Evolutionary conservation across 2,113 vertebrate genomes (phyloP), one percentile per base, ranked within the genome.

Genomic region (Pleuronectes platessa): DNA sequence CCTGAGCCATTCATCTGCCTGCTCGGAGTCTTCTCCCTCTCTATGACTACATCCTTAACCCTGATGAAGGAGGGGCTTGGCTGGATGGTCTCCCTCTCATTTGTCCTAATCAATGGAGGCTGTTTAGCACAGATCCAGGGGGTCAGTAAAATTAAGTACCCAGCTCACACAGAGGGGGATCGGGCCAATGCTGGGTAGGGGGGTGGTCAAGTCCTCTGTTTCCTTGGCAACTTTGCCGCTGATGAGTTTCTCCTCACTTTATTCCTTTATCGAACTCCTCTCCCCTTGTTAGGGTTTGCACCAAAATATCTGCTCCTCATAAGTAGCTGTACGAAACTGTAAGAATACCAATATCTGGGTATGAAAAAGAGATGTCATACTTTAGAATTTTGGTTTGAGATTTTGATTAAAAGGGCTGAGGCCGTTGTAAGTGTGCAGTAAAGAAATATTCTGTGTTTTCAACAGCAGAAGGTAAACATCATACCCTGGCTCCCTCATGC

Each of bases 91-190:
- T 81, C 62, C 79, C 89, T 85, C 66, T 87, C 87, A 93, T 93
- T 94, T 93, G 93, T 93, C 85, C 91, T 88, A 92, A 95, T 95
- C 94, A 94, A 93, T 94, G 92, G 89, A 87, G 88, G 91, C 89
- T 92, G 92, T 92, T 93, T 90, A 93, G 91, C 76, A 58, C 89
- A 88, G 89, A 93, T 91, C 92, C 90, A 8, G 86, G 91, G 92
- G 91, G 93, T 94, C 92, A 90, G 86, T 68, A 84, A 94, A 93
- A 94, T 93, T 87, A 93, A 94, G 92, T 88, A 88, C 90, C 89
- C 90, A 68, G 90, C 92, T 92, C 85, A 87, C 90, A 92, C 87
- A 85, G 86, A 68, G 47, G 47, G 47, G 47, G 88, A 86, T 76
- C 27, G 65, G 84, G 84, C 84, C 81, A 86, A 76, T 64, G 69